Conservation (phyloP, 2,888 invertebrate genomes). For the Chymomyza caudatula region DNA sequence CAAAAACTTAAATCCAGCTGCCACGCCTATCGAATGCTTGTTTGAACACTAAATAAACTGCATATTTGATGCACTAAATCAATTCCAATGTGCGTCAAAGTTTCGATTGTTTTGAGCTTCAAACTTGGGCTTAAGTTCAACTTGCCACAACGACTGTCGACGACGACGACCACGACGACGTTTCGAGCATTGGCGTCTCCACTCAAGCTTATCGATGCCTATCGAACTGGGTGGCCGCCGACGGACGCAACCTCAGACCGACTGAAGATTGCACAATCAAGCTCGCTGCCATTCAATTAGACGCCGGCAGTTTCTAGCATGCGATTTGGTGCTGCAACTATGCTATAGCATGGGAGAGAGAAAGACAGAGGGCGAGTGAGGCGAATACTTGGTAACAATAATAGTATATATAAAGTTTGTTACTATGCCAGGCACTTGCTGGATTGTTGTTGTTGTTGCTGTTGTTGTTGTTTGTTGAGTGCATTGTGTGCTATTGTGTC, state of each 20-base stretch:
- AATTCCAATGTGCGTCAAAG: not conserved
- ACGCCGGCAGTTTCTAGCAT: slow-evolving; percentile 23
- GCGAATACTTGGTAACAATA: not conserved
- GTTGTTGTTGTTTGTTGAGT: slow-evolving; percentile 36
- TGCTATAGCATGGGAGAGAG: not conserved
- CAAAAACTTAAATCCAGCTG: not conserved
- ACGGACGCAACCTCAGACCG: slow-evolving; percentile 26
- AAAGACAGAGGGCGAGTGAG: no score
- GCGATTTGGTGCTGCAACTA: slow-evolving; percentile 14
- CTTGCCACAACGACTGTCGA: slow-evolving; percentile 1
- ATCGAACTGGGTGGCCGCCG: slow-evolving; percentile 21
- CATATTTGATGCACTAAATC: not conserved
- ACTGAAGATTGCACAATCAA: no score
- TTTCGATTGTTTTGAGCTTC: not conserved
- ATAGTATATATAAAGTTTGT: slow-evolving; percentile 36
- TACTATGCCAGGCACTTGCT: slow-evolving; percentile 61
- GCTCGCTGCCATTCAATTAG: slow-evolving; percentile 43
- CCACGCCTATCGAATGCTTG: not conserved
- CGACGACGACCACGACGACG: slow-evolving; percentile 34
- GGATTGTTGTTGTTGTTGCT: slow-evolving; percentile 19
- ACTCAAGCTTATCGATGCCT: slow-evolving; percentile 53
- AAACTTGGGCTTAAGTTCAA: not conserved
- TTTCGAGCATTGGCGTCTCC: slow-evolving; percentile 38
- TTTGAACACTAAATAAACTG: not conserved
- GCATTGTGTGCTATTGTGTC: slow-evolving; percentile 28